Conservation (phyloP, 35 echinoderm and acorn worm species). For the Ophioderma brevispina region DNA sequence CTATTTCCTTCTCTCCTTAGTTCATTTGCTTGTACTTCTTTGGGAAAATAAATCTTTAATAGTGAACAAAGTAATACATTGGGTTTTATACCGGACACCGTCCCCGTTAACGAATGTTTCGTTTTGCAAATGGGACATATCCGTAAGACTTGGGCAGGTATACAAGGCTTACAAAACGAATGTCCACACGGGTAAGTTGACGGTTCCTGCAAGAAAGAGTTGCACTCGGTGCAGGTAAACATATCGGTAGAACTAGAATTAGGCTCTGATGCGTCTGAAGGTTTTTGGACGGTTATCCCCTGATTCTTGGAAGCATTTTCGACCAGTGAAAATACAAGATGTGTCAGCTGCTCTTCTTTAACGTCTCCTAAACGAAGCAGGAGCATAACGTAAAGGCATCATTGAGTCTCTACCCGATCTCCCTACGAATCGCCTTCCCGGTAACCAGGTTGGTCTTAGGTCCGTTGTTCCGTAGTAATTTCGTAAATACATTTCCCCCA, state of each 20-base stretch:
- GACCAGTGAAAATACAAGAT: neutral
- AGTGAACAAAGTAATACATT: neutral
- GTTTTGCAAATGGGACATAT: neutral
- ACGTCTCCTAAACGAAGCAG: neutral
- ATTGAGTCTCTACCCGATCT: neutral
- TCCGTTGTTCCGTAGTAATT: neutral
- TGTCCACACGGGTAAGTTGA: slow-evolving; percentile 88
- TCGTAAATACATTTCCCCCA: neutral
- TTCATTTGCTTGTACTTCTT: slow-evolving; percentile 1
- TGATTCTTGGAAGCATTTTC: neutral
- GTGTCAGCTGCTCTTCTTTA: neutral
- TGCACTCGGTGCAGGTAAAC: neutral
- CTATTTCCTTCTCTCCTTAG: neutral
- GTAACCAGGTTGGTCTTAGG: neutral
- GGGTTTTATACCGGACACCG: neutral
- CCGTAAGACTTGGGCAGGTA: neutral
- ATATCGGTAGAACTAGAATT: neutral
- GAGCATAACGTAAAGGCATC: neutral
- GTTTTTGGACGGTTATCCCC: neutral
- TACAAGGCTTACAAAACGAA: slow-evolving; percentile 79
- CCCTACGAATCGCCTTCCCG: neutral
- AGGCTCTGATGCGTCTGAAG: too few species aligned
- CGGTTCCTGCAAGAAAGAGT: slow-evolving; percentile 71
- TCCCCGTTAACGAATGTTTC: neutral
- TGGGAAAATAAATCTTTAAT: neutral